Base-by-base conservation (phyloP, 1,140 invertebrate genomes). In the Apis florea region DNA sequence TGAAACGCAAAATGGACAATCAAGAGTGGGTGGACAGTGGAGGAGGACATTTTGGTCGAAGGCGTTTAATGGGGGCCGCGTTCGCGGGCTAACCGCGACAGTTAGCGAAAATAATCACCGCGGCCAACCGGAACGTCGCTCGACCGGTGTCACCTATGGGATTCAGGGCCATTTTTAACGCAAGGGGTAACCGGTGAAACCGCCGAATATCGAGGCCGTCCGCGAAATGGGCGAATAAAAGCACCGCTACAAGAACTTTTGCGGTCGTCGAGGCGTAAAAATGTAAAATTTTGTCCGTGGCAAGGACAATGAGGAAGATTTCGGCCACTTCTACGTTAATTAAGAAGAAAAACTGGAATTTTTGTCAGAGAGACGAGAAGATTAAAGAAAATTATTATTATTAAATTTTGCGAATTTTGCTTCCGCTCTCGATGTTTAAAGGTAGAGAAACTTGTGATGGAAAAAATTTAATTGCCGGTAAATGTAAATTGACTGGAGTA, bases 101-200 rank as follows among this genome's bases (percentile, higher is more conserved):
- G 61, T 76, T 53, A 66, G 63, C 61, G 74, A 54, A 76, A 66
- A 67, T 76, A 76, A 76, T 76, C 63, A 54, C 61, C 13, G 74
- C 21, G 51, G 74, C 21, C 13, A n/a, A 26, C 51, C 21, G 49
- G 19, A 31, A 76, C 26, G 74, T 53, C 49, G 51, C 63, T 24
- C n/a, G 73, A 12, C 61, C 26, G 21, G 21, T n/a, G 21, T 76
- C 61, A 47, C 61, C 49, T 54, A 76, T 66, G 63, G 74, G 74
- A 67, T 76, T 67, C 17, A 12, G 9, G 13, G 21, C 12, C 74
- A 17, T 76, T 76, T 76, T 76, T 76, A 76, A 76, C 63, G 74
- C 49, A 64, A 51, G 61, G 49, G 1, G n/a, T 10, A 51, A 31
- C 15, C 26, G 3, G 15, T 21, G 26, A 31, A 76, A 66, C 51